Evolutionary conservation across 2,797 vertebrate genomes (phyloP).

Genomic region (Eulemur albifrons): DNA sequence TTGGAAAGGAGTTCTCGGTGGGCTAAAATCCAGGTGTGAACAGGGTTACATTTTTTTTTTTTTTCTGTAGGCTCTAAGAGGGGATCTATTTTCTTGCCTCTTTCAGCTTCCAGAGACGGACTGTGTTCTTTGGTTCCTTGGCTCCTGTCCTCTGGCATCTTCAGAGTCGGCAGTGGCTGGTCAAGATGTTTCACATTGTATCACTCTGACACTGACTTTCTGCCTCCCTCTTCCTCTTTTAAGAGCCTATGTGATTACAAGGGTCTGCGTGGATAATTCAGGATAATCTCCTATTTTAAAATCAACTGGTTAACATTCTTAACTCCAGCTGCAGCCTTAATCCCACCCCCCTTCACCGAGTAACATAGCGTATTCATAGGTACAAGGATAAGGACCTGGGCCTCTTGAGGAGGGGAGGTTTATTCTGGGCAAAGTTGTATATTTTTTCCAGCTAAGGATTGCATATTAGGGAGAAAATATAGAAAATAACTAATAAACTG

Average conservation of each 20-base stretch:
- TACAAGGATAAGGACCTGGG: not conserved
- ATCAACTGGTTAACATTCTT: not conserved
- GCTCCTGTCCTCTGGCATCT: not conserved
- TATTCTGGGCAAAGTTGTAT: not conserved
- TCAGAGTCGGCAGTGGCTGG: not conserved
- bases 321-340: not conserved
- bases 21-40: not conserved
- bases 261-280: not conserved
- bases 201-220: not conserved
- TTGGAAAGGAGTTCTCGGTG: not conserved
- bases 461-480: not conserved
- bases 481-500: not conserved
- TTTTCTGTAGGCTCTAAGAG: not conserved
- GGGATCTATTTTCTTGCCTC: not conserved
- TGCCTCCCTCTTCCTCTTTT: not conserved
- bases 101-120: not conserved
- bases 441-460: not conserved
- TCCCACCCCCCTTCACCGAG: accelerated
- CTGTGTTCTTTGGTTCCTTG: not conserved
- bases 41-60: not conserved
- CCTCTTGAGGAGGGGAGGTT: not conserved
- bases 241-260: not conserved
- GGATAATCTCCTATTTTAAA: not conserved
- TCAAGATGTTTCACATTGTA: not conserved
- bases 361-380: not conserved